Conservation (phyloP, 1,140 invertebrate species). For the Zaprionus taronus region DNA sequence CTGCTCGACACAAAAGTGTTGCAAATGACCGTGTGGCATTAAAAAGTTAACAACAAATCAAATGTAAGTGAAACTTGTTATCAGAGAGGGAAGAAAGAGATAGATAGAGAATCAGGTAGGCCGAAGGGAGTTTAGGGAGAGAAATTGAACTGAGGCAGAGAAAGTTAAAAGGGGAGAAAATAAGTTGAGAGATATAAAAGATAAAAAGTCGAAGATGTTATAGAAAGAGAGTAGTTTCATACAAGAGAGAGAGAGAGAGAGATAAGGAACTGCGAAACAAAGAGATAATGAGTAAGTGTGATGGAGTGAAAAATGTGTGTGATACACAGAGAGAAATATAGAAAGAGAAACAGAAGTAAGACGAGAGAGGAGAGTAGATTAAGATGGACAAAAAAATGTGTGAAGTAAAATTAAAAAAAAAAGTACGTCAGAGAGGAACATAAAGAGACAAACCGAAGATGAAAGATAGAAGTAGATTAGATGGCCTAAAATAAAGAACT, state of each 20-base stretch:
- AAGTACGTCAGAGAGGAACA: too few species aligned
- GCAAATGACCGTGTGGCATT: constrained; percentile 70
- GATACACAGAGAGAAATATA: too few species aligned
- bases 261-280: neutral
- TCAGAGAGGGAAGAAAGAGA: neutral
- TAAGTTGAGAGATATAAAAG: neutral
- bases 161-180: neutral
- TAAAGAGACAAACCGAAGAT: too few species aligned
- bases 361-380: too few species aligned
- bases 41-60: constrained; percentile 67
- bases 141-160: neutral
- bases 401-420: too few species aligned
- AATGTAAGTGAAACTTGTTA: constrained; percentile 52
- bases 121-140: neutral
- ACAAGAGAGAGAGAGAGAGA: too few species aligned
- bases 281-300: too few species aligned
- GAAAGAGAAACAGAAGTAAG: too few species aligned
- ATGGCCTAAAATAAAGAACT: neutral
- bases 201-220: too few species aligned
- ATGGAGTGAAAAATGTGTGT: too few species aligned
- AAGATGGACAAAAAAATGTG: too few species aligned
- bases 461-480: neutral
- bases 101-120: neutral
- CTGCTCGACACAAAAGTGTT: constrained; percentile 57
- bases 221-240: too few species aligned